Evolutionary conservation across 2,888 invertebrate species (phyloP).

Genomic region (Camponotus fellah): DNA sequence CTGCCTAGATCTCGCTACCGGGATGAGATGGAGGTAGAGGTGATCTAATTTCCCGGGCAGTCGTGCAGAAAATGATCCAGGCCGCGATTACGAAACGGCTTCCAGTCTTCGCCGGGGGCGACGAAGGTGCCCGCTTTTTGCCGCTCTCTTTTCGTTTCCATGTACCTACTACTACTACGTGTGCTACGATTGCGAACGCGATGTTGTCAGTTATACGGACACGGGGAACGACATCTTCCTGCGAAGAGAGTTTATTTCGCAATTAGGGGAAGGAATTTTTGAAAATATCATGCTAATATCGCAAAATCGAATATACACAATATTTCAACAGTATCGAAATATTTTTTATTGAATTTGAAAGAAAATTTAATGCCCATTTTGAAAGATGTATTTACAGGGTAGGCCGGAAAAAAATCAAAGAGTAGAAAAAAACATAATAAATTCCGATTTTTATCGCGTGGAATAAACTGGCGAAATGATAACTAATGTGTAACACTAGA

Average conservation of each 20-base stretch:
- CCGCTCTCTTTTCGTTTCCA: constrained; percentile 76
- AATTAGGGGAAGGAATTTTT: constrained; percentile 23
- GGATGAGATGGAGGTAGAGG: constrained; percentile 79
- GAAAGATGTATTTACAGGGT: no score
- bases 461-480: no score
- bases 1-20: constrained; percentile 81
- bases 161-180: constrained; percentile 40
- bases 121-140: constrained; percentile 75
- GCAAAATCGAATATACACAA: constrained; percentile 26
- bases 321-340: neutral
- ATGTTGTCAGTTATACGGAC: constrained; percentile 69
- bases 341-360: neutral
- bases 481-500: no score
- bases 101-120: constrained; percentile 83
- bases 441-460: no score
- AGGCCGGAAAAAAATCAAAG: no score
- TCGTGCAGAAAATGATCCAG: constrained; percentile 86
- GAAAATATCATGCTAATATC: neutral
- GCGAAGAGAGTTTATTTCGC: constrained; percentile 65
- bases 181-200: constrained; percentile 64
- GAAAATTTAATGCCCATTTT: neutral
- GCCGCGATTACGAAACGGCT: constrained; percentile 85
- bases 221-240: constrained; percentile 61
- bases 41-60: constrained; percentile 86
- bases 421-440: no score